Evolutionary conservation across 2,888 invertebrate species (phyloP).

Genomic region (Fabriciana adippe): DNA sequence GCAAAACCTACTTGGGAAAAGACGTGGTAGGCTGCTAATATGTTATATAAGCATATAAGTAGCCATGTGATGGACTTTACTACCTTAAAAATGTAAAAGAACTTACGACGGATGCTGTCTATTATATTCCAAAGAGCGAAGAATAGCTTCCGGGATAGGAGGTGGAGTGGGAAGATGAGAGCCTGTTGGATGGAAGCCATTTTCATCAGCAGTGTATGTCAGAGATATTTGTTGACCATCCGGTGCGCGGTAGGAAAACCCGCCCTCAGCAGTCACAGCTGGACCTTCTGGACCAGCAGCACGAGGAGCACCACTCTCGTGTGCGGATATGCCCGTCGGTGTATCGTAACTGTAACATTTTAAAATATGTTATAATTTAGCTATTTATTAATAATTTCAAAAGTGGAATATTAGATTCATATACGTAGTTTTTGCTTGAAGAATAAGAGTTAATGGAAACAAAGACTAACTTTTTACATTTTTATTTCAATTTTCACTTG

Average conservation of each 20-base stretch:
- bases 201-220: conserved; percentile 87
- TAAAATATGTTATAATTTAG: not conserved
- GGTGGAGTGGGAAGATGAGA: conserved; percentile 83
- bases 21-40: too few relatives aligned
- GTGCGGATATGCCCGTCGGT: conserved; percentile 84
- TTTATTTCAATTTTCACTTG: too few relatives aligned
- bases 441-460: too few relatives aligned
- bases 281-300: conserved; percentile 80
- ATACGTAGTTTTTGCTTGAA: too few relatives aligned
- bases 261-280: conserved; percentile 84
- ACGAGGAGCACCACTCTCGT: conserved; percentile 83
- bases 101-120: conserved; percentile 52
- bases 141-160: conserved; percentile 82
- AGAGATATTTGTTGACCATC: conserved; percentile 85
- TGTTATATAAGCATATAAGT: too few relatives aligned
- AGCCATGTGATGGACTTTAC: too few relatives aligned
- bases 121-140: conserved; percentile 75
- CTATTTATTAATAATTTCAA: not conserved
- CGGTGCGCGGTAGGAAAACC: conserved; percentile 85
- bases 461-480: too few relatives aligned
- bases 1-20: too few relatives aligned
- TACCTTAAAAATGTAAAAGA: not conserved
- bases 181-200: conserved; percentile 83
- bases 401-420: not conserved
- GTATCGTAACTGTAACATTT: conserved; percentile 81